Base-by-base conservation (phyloP, 2,797 vertebrate genomes). In the Microcaecilia unicolor region DNA sequence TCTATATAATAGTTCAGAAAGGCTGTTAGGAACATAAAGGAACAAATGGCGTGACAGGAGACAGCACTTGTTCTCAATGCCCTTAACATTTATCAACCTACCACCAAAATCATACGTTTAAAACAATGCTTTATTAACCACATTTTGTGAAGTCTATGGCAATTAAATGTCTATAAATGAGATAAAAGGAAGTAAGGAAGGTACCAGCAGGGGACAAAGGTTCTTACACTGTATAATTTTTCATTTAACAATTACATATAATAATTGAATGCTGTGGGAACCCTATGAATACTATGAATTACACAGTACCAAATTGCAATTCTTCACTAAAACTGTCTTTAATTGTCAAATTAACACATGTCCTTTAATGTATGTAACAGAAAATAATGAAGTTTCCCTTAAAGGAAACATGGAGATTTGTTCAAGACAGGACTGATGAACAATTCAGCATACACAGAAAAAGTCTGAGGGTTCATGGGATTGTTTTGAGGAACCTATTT, bases 161-260 rank as follows among this genome's bases (percentile, higher is more conserved):
- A 55, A 62, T 49, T 60, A 56, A 51, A 43, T 42, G 34, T 42
- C 55, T 22, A 61, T 34, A 26, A 50, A 60, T 32, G 31, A 6
- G 39, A 27, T 27, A 53, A n/a, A 50, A 42, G 37, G 38, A 51
- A 61, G 55, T 47, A 55, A 53, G 30, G 18, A 35, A 48, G 37
- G 60, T 44, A 41, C 15, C 18, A 16, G 18, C 40, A 19, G 57
- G 31, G 41, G n/a, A n/a, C n/a, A n/a, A n/a, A 37, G 28, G 41
- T n/a, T n/a, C 30, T 33, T 15, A 25, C n/a, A 28, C 27, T 49
- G 31, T 23, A 43, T 11, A 27, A 50, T 34, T 22, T 33, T 26
- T 50, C 50, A 55, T 49, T 60, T 47, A 52, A 26, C 49, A 51
- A 50, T 49, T 37, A 52, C 31, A 31, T 42, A 22, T 51, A 51